phyloP scores from a whole-genome alignment of 2,888 invertebrate genomes.

The Mantis religiosa region DNA sequence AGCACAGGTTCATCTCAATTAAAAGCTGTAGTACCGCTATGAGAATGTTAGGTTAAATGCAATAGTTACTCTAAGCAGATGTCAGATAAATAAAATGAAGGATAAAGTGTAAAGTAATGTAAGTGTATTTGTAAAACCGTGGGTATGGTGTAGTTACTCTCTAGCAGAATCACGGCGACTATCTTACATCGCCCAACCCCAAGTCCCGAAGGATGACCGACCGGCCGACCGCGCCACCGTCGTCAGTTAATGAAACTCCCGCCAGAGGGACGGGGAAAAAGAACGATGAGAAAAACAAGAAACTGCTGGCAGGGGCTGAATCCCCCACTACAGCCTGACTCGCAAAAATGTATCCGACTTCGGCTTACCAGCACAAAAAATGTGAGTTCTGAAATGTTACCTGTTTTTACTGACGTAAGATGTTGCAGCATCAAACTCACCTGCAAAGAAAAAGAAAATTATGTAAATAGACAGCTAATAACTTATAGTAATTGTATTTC shows the following conservation, averaged over 20 bases:
- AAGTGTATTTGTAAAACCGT: no score
- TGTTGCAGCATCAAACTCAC: not conserved
- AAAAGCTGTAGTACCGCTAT: no score
- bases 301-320: not conserved
- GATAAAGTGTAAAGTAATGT: no score
- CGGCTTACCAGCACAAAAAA: no score
- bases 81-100: no score
- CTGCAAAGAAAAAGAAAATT: not conserved
- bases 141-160: not conserved
- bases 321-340: not conserved
- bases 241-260: slow-evolving; percentile 2
- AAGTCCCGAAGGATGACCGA: not conserved
- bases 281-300: not conserved
- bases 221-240: not conserved
- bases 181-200: not conserved
- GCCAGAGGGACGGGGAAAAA: not conserved
- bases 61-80: no score
- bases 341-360: not conserved
- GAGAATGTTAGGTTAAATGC: no score
- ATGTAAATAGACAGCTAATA: not conserved
- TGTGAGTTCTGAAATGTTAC: no score
- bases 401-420: not conserved
- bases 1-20: no score
- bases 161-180: not conserved
- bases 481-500: no score